Conservation (phyloP, 2,888 invertebrate genomes). For the Oscheius sp. region DNA sequence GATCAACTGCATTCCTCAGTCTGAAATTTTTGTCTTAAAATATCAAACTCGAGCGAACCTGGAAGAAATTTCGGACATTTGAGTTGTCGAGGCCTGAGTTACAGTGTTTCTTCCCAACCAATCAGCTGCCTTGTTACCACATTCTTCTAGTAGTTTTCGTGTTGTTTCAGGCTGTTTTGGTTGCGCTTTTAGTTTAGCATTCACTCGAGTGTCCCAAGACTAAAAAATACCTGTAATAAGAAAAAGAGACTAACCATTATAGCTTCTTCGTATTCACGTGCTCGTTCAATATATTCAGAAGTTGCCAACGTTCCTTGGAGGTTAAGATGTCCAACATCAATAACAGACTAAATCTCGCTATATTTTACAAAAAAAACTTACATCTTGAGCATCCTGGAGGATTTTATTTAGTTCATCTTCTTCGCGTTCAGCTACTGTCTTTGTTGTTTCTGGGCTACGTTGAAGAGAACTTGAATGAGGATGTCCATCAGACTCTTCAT, state of each 20-base stretch:
- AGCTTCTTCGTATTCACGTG: conserved; percentile 22
- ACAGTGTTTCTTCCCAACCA: conserved; percentile 23
- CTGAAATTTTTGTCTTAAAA: not conserved
- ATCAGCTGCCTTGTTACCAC: conserved; percentile 26
- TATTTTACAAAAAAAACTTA: not conserved
- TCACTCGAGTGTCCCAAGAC: conserved; percentile 5
- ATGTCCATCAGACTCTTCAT: not conserved
- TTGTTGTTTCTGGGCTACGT: not conserved
- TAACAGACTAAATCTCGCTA: conserved; percentile 20
- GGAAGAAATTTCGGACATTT: not conserved
- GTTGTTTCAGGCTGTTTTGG: not conserved
- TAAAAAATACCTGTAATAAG: too few relatives aligned
- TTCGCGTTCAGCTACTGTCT: conserved; percentile 7
- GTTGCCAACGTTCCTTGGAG: conserved; percentile 6
- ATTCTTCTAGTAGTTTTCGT: conserved; percentile 18
- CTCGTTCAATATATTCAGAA: conserved; percentile 26
- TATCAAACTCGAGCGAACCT: not conserved
- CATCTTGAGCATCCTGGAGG: conserved; percentile 19
- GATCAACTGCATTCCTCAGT: not conserved
- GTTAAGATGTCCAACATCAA: conserved; percentile 28
- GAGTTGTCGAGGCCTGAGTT: not conserved
- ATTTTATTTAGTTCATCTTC: conserved; percentile 19
- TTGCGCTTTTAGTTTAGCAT: not conserved
- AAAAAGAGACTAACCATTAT: not conserved
- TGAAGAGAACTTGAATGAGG: not conserved